Base-by-base conservation (phyloP, 1,140 invertebrate species). In the Stenopsyche tienmushanensis region DNA sequence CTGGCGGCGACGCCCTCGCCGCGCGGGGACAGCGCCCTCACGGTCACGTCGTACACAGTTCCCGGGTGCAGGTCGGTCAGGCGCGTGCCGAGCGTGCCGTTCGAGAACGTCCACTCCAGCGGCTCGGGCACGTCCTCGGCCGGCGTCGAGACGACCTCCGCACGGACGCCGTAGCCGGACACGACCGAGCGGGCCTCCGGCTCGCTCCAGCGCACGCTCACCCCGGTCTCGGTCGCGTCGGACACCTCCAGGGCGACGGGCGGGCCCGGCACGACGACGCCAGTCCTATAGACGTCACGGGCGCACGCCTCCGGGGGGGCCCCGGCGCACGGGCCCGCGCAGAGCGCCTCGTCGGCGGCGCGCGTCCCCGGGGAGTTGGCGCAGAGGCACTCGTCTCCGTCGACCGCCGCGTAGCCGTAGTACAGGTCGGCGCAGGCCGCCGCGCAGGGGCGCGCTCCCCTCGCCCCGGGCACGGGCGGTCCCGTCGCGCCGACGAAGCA, bases 31-130 rank as follows among this genome's bases (percentile, higher is more conserved):
- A 80, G 76, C 0, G 90, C 89, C 23, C 78, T 78, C 1, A 92
- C 82, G 26, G 84, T 85, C 8, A 92, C 81, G 58, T 85, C 86
- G 71, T 92, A 93, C 13, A 82, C 76, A 0, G 88, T 89, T 5
- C 88, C 90, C 1, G 90, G 88, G 55, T 88, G 83, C 1, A 93
- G 74, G 65, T 85, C 85, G 52, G 81, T 79, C 0, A 91, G 70
- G 57, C 83, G 80, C 10, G 78, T 77, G 13, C 76, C 71, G 0
- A 77, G 73, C 42, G 80, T 82, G 3, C 72, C 75, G 69, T 79
- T 82, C 26, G 79, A 75, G 1, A 84, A 77, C 52, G 76, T 75
- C 76, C 82, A 84, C 70, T 81, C 75, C 25, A 79, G 57, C n/a
- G 75, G 71, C 29, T 72, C 65, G 3, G 77, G 55, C 0, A 66